These are phyloP conservation scores for Parochlus steinenii DNA, from an alignment of 2,888 invertebrate species.

Conservation along the genomic window DNA sequence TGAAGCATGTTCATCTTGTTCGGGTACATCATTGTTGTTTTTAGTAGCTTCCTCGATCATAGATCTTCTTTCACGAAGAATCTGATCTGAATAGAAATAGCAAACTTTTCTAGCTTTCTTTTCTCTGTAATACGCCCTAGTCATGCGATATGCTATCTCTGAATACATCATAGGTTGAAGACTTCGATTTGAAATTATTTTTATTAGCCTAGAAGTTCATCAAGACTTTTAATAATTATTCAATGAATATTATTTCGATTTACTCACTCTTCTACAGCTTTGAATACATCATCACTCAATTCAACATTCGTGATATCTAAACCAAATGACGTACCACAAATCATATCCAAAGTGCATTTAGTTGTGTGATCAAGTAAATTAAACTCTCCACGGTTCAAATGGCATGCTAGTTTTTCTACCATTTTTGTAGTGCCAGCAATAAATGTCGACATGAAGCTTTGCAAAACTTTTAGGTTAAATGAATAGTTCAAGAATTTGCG, in stretches of 20 bases:
- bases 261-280: constrained; percentile 12
- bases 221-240: neutral
- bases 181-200: constrained; percentile 9
- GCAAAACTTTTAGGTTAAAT: neutral
- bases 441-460: constrained; percentile 6
- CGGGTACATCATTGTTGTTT: neutral
- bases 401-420: neutral
- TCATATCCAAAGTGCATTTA: constrained; percentile 4
- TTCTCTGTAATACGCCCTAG: constrained; percentile 6
- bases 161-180: constrained; percentile 5
- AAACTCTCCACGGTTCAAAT: neutral
- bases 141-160: constrained; percentile 4
- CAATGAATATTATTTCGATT: neutral
- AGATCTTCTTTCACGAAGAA: constrained; percentile 4
- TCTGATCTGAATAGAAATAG: constrained; percentile 2
- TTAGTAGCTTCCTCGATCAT: constrained; percentile 2
- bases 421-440: constrained; percentile 4
- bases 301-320: constrained; percentile 2
- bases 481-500: constrained; percentile 4
- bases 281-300: constrained; percentile 6
- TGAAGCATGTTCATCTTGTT: no score
- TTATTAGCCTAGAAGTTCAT: constrained; percentile 4
- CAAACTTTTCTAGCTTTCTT: constrained; percentile 7
- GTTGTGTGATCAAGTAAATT: constrained; percentile 1
- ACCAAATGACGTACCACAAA: constrained; percentile 8